Percentiles rank a stretch among this genome's conserved stretches.
Conservation (phyloP, 1,140 invertebrate genomes). For the Eumaeus atala region DNA sequence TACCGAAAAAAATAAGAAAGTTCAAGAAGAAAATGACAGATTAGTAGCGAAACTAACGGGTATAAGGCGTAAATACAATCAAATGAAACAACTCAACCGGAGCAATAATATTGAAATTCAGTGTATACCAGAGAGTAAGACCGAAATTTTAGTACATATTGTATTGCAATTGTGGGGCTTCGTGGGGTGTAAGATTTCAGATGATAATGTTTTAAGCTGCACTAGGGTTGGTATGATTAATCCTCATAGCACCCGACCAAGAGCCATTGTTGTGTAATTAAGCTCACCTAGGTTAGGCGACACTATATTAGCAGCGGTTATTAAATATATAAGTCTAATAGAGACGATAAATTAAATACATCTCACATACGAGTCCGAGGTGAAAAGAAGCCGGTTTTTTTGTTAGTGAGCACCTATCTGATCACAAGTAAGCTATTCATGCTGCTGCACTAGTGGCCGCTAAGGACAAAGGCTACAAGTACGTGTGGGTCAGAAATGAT, state of each 20-base stretch:
- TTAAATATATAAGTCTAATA: not conserved
- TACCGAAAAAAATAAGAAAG: too few relatives aligned
- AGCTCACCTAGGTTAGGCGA: not conserved
- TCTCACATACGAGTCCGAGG: not conserved
- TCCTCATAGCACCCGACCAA: not conserved
- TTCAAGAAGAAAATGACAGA: too few relatives aligned
- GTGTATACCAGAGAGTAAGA: constrained; percentile 1
- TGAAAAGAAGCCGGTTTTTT: not conserved
- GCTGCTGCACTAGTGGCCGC: not conserved
- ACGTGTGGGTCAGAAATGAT: not conserved
- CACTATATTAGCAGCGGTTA: not conserved
- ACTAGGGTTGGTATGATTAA: not conserved
- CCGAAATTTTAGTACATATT: not conserved
- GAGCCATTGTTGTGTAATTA: not conserved
- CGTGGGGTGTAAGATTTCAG: not conserved
- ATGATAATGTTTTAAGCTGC: not conserved
- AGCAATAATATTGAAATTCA: not conserved
- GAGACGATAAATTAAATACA: not conserved
- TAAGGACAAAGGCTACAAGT: not conserved
- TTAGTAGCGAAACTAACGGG: too few relatives aligned
- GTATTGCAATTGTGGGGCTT: not conserved
- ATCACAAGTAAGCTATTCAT: not conserved
- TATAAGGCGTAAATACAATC: not conserved
- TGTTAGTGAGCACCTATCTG: not conserved
- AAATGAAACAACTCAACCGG: not conserved